A percentile compares a stretch with the other conserved stretches of the same genome.
phyloP scores from a whole-genome alignment of 2,888 invertebrate species.

The Rutpela maculata region DNA sequence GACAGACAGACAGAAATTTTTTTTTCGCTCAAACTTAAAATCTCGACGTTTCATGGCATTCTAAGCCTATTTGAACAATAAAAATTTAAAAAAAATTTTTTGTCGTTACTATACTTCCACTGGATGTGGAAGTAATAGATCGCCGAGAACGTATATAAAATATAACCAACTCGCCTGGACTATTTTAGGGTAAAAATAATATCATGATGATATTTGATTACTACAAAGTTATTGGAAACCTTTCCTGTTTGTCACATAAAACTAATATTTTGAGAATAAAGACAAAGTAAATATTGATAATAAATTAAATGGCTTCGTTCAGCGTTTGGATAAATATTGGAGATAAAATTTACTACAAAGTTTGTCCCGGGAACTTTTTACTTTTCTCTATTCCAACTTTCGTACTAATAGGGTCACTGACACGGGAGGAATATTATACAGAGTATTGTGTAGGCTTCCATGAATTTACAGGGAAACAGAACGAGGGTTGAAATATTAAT shows the following conservation, averaged over 20 bases:
- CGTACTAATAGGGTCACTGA: slow-evolving; percentile 18
- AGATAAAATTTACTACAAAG: slow-evolving; percentile 20
- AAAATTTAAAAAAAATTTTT: no score
- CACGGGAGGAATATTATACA: slow-evolving; percentile 14
- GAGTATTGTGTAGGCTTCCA: slow-evolving; percentile 25
- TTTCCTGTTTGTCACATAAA: not conserved
- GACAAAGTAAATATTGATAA: slow-evolving; percentile 8
- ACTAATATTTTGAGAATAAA: not conserved
- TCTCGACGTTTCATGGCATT: no score
- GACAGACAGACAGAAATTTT: no score
- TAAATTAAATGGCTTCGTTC: slow-evolving; percentile 7
- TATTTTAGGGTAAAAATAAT: no score
- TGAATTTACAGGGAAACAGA: not conserved
- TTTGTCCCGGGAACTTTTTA: slow-evolving; percentile 20
- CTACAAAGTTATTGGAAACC: not conserved
- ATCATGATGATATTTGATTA: not conserved
- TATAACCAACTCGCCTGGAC: not conserved
- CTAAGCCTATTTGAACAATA: no score
- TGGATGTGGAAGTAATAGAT: no score
- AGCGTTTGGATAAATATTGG: slow-evolving; percentile 15
- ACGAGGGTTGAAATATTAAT: slow-evolving; percentile 32
- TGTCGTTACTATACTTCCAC: no score
- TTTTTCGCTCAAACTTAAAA: no score
- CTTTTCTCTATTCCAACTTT: slow-evolving; percentile 12
- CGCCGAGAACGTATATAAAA: no score